Base-by-base conservation (phyloP, 2,888 invertebrate species). In the Pseudococcus longispinus region DNA sequence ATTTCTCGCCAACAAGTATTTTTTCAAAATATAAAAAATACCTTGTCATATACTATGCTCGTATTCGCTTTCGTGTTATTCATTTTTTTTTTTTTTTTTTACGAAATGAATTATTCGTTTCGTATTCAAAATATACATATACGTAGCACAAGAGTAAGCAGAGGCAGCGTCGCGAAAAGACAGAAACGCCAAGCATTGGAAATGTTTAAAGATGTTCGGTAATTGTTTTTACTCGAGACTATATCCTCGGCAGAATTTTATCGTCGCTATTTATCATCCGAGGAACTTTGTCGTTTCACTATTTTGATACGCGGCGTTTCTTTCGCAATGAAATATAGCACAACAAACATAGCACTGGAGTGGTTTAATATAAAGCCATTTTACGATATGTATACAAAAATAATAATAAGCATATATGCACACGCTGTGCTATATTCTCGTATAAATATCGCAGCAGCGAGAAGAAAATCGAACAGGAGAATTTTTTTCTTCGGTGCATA, bases 231-330 rank as follows among this genome's bases (percentile, higher is more conserved):
- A 70, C 70, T 70, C 29, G 70, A 18, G 70, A 29, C 29, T 70
- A 70, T 70, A 70, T 70, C 29, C 70, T 29, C 77, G 77, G 77
- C 77, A 20, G 42, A 80, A 80, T 80, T 80, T 80, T 80, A 80
- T 80, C 77, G 77, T 80, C 42, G 77, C 42, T 80, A 80, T 80
- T 80, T 80, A 80, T 80, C 77, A 80, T 80, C 77, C 37, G 42
- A n/a, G 8, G 77, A 80, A 80, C 37, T 80, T 80, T 80, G 70
- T 70, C 70, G 70, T 70, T 70, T 70, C 37, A 37, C 70, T 70
- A 29, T 29, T 70, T 70, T 70, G 70, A 70, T 29, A 37, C 37
- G 70, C 32, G 29, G 70, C 32, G 70, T 70, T 70, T 60, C 29
- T 70, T 9, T 29, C 15, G 29, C 15, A 5, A 70, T 70, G 18